Conservation (phyloP, 2,888 invertebrate genomes). For the Choreutis nemorana region DNA sequence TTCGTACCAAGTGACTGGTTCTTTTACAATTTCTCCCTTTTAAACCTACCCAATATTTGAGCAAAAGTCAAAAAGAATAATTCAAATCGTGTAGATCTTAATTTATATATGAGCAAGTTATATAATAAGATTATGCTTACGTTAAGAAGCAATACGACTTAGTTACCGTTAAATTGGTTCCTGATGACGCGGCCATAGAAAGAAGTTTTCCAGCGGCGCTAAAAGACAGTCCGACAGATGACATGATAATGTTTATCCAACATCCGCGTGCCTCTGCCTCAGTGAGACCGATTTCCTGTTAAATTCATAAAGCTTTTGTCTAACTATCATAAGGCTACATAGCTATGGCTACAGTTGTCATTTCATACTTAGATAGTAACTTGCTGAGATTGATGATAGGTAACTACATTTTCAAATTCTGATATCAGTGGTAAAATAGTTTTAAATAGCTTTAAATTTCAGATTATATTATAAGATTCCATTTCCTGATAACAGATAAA, state of each 20-base stretch:
- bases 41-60: too few relatives aligned
- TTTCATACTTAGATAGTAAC: not conserved
- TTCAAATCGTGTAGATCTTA: too few relatives aligned
- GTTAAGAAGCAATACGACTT: too few relatives aligned
- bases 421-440: too few relatives aligned
- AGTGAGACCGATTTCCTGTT: constrained; percentile 22
- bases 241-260: constrained; percentile 48
- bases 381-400: not conserved
- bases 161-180: constrained; percentile 22
- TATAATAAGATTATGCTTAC: too few relatives aligned
- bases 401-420: not conserved
- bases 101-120: too few relatives aligned
- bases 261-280: constrained; percentile 42
- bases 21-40: too few relatives aligned
- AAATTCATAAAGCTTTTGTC: not conserved
- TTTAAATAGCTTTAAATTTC: too few relatives aligned
- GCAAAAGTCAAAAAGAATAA: too few relatives aligned
- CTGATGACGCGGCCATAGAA: constrained; percentile 26
- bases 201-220: constrained; percentile 37
- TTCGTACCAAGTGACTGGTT: too few relatives aligned
- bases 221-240: constrained; percentile 38
- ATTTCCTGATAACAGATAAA: too few relatives aligned
- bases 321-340: not conserved
- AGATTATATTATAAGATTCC: too few relatives aligned
- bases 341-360: not conserved